phyloP scores from a whole-genome alignment of 2,888 invertebrate genomes.

The Mongoloraphidia duomilia region DNA sequence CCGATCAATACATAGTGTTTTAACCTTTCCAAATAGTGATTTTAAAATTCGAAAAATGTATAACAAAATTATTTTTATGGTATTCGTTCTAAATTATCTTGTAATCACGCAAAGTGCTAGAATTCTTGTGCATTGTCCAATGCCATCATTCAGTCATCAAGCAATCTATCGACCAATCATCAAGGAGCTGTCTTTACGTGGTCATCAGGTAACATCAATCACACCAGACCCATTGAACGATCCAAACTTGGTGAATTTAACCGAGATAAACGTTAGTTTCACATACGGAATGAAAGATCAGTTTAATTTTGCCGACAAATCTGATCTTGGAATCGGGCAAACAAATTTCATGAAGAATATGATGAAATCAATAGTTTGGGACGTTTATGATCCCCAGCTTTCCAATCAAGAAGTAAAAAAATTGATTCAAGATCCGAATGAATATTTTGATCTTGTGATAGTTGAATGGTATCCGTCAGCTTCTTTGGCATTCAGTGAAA shows the following conservation, averaged over 20 bases:
- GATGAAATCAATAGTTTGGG: conserved; percentile 1
- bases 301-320: conserved; percentile 8
- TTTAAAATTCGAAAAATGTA: no score
- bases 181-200: conserved; percentile 13
- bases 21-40: no score
- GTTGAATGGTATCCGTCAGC: conserved; percentile 21
- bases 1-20: no score
- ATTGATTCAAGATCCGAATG: conserved; percentile 20
- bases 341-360: conserved; percentile 7
- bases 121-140: conserved; percentile 17
- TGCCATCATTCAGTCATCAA: conserved; percentile 19
- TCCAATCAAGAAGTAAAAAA: conserved; percentile 14
- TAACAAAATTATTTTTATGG: not conserved
- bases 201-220: conserved; percentile 17
- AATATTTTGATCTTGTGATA: conserved; percentile 24
- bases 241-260: conserved; percentile 12
- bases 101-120: conserved; percentile 8
- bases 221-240: conserved; percentile 16
- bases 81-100: not conserved
- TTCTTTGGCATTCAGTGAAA: conserved; percentile 20
- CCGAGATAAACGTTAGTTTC: conserved; percentile 16
- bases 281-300: conserved; percentile 10
- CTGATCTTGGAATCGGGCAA: conserved; percentile 6
- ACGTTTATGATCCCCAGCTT: not conserved
- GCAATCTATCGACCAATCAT: conserved; percentile 15